Conservation (phyloP, 2,797 vertebrate species). For the Xiphophorus birchmanni region DNA sequence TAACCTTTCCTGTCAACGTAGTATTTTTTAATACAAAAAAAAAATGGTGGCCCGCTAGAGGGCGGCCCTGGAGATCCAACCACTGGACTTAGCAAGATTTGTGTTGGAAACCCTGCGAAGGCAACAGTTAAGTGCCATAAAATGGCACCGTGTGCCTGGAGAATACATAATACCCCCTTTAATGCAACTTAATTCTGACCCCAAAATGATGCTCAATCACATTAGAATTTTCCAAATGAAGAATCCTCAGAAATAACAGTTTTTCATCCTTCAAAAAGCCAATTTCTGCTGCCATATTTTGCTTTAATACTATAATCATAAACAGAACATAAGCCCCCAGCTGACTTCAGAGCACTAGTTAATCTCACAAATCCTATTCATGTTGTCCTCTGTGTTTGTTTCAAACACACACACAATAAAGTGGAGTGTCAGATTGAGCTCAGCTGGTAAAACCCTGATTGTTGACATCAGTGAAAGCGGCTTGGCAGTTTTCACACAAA, state of each 20-base stretch:
- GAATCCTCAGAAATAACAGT: neutral
- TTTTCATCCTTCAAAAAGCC: neutral
- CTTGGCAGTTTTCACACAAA: neutral
- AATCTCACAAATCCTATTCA: conserved; percentile 55
- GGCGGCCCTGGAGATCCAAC: too few relatives aligned
- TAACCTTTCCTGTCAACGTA: too few relatives aligned
- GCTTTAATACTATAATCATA: conserved; percentile 47
- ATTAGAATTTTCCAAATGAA: too few relatives aligned
- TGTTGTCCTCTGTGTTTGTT: conserved; percentile 45
- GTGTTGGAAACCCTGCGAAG: too few relatives aligned
- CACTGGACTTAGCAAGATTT: too few relatives aligned
- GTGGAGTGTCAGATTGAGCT: conserved; percentile 30
- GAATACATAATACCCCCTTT: too few relatives aligned
- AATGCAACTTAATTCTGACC: too few relatives aligned
- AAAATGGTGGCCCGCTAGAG: too few relatives aligned
- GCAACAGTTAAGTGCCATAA: too few relatives aligned
- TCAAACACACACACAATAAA: conserved; percentile 13
- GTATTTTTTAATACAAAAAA: too few relatives aligned
- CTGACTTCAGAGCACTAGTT: conserved; percentile 42
- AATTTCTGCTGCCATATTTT: conserved; percentile 6
- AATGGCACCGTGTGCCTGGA: too few relatives aligned
- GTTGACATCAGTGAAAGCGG: conserved; percentile 26
- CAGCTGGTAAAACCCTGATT: conserved; percentile 37
- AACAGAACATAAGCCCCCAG: conserved; percentile 46
- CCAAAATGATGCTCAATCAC: too few relatives aligned